Evolutionary conservation across 2,113 vertebrate species (phyloP).

Genomic region (Poecile atricapillus): DNA sequence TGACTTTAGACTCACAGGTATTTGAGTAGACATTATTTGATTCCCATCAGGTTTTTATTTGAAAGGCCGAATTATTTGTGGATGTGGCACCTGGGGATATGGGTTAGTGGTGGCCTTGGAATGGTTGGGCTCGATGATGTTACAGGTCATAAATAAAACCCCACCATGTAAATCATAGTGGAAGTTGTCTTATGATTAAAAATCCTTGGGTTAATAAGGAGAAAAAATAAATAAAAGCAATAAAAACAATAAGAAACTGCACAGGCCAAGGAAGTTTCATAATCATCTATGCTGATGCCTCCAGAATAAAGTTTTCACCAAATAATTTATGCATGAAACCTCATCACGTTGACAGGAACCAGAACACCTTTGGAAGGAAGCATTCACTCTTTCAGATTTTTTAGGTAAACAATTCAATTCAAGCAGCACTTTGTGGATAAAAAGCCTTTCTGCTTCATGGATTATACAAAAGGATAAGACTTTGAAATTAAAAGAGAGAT

Average conservation of each 20-base stretch:
- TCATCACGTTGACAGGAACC: neutral
- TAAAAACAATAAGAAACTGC: neutral
- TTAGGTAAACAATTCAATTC: neutral
- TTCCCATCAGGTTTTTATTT: neutral
- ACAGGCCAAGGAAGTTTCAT: neutral
- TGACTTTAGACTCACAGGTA: neutral
- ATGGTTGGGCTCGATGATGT: fast-evolving
- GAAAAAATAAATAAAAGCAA: neutral
- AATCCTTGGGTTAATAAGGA: neutral
- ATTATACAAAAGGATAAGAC: neutral
- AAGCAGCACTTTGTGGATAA: neutral
- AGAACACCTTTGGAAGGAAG: neutral
- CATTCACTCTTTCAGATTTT: neutral
- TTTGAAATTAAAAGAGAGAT: neutral
- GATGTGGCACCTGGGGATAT: neutral
- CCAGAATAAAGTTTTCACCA: neutral
- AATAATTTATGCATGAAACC: neutral
- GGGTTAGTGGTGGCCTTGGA: neutral
- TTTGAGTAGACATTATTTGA: neutral
- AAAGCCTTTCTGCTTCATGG: neutral
- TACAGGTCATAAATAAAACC: neutral
- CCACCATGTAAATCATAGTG: fast-evolving
- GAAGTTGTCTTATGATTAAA: neutral
- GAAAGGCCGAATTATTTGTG: neutral
- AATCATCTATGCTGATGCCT: neutral